Evolutionary conservation across 1,140 invertebrate species (phyloP).

Genomic region (Cherax destructor): DNA sequence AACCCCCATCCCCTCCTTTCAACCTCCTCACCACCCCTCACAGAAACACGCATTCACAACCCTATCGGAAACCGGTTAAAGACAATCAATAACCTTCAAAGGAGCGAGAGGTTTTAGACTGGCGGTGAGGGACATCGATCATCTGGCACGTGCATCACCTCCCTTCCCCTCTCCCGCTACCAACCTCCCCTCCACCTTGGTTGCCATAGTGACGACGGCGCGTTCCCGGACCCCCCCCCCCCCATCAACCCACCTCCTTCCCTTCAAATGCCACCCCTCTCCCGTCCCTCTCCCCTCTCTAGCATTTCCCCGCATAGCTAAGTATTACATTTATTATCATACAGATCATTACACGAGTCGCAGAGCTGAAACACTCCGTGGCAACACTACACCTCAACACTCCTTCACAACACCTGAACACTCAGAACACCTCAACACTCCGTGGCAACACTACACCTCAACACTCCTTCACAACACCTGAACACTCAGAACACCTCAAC

Average conservation of each 20-base stretch:
- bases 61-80: background rate
- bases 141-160: conserved; percentile 38
- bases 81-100: background rate
- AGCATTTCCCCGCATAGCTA: conserved; percentile 15
- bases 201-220: conserved; percentile 40
- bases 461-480: too few species aligned
- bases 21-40: background rate
- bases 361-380: too few species aligned
- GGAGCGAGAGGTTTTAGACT: background rate
- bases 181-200: background rate
- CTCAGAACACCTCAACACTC: too few species aligned
- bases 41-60: conserved; percentile 3
- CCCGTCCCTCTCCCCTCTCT: background rate
- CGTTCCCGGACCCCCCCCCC: conserved; percentile 34
- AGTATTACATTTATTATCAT: background rate
- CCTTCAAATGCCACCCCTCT: background rate
- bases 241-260: background rate
- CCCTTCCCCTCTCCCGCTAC: background rate
- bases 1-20: background rate
- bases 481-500: too few species aligned
- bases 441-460: too few species aligned
- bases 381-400: too few species aligned
- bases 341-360: background rate
- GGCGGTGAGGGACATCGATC: conserved; percentile 20
- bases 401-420: too few species aligned